Evolutionary conservation across 2,888 invertebrate species (phyloP), one percentile per base, ranked within the genome.

Genomic region (Tiliacea aurago): DNA sequence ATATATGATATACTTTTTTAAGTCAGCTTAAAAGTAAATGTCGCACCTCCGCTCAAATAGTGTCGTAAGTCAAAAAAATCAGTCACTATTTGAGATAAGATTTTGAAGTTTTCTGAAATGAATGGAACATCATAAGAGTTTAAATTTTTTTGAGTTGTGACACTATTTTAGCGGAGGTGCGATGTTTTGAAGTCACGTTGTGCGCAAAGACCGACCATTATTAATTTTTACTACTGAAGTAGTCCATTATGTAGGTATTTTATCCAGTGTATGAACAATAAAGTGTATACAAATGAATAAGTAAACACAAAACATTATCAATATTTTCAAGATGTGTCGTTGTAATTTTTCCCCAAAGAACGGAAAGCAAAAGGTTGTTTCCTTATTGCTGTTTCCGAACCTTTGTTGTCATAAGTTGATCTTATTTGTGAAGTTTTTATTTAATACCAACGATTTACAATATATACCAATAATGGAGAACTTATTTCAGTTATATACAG

Each of bases 281-380:
- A 45, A 11, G 4, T 7, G 20, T 63, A 47, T 20, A 28, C 4
- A 45, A 28, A 63, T n/a, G n/a, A 9, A n/a, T 33, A 63, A 41
- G 28, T 20, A 20, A 47, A 63, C 2, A 45, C 43, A 62, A 59
- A 59, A n/a, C 2, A 4, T n/a, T n/a, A 33, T 28, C 3, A 56
- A 59, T 43, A 58, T 4, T 18, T 49, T 41, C 23, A 37, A 53
- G 10, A 45, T 56, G 20, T 23, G 55, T 59, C 41, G 10, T 33
- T n/a, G 23, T 58, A 37, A 43, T 73, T 67, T 59, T 78, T 67
- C 28, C n/a, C 58, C 28, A 13, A 37, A 43, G 33, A 33, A 53
- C 23, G 23, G 18, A 51, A 69, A 59, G n/a, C n/a, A 73, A 56
- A 70, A 53, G 11, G 13, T n/a, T 28, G 37, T 78, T 78, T 63